Conservation (phyloP, 2,888 invertebrate species). For the Masnerella sp. region DNA sequence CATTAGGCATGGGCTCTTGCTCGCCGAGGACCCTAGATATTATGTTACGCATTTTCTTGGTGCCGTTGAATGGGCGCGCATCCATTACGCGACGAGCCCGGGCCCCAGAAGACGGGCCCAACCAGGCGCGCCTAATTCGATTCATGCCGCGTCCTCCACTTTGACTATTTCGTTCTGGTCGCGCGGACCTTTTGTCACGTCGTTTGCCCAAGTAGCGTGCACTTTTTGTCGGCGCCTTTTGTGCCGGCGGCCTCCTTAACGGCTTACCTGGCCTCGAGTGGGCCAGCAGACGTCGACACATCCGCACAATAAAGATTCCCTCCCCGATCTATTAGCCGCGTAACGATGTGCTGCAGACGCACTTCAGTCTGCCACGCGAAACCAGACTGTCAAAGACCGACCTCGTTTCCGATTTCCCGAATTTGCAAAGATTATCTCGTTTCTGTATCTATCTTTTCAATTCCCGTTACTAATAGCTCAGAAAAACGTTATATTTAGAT, state of each 20-base stretch:
- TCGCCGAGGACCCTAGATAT: conserved; percentile 70
- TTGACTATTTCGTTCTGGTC: conserved; percentile 56
- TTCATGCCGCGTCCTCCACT: conserved; percentile 64
- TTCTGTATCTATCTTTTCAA: no score
- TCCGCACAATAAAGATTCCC: conserved; percentile 66
- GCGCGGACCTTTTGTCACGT: conserved; percentile 51
- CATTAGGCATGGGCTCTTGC: conserved; percentile 75
- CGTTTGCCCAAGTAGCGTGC: conserved; percentile 57
- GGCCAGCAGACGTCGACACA: conserved; percentile 58
- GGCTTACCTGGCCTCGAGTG: conserved; percentile 61
- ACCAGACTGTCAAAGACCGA: conserved; percentile 42
- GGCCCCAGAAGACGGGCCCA: conserved; percentile 59
- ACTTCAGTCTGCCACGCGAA: conserved; percentile 35
- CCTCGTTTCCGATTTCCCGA: conserved; percentile 43
- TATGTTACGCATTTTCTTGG: conserved; percentile 73
- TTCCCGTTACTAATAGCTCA: no score
- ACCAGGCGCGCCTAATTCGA: conserved; percentile 72
- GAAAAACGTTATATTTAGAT: no score
- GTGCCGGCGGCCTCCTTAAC: conserved; percentile 41
- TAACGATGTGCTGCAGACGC: conserved; percentile 62
- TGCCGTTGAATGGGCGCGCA: conserved; percentile 69
- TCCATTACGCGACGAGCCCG: conserved; percentile 73
- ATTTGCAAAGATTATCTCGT: no score
- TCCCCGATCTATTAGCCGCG: conserved; percentile 72
- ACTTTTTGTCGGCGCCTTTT: conserved; percentile 60